A percentile compares a stretch with the other conserved stretches of the same genome.
phyloP scores from a whole-genome alignment of 2,888 invertebrate species.

The Drosophila kuntzei region DNA sequence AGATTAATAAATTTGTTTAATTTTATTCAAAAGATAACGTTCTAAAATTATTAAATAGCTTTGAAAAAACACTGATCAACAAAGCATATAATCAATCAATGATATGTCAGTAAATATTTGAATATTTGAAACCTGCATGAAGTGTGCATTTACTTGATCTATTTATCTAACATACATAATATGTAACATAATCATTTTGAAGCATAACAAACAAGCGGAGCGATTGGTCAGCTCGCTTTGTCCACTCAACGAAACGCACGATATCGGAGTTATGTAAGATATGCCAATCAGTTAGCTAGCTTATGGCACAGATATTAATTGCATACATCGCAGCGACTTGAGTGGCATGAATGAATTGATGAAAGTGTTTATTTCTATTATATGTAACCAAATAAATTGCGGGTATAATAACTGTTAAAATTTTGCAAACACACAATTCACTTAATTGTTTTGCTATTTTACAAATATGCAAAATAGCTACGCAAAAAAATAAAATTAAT shows the following conservation, averaged over 20 bases:
- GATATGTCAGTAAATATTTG: not conserved
- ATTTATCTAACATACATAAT: constrained; percentile 47
- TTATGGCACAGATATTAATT: constrained; percentile 76
- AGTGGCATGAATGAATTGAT: constrained; percentile 65
- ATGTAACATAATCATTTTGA: constrained; percentile 49
- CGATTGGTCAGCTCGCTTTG: constrained; percentile 55
- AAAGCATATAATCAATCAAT: not conserved
- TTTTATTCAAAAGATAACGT: not conserved
- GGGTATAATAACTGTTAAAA: constrained; percentile 67
- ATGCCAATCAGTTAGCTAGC: constrained; percentile 69
- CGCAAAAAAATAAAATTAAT: constrained; percentile 19
- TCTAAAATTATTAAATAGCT: not conserved
- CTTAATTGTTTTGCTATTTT: constrained; percentile 50
- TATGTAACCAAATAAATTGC: constrained; percentile 61
- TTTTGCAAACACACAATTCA: constrained; percentile 49
- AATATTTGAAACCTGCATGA: not conserved
- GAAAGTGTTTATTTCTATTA: constrained; percentile 26
- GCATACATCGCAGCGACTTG: constrained; percentile 55
- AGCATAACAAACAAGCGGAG: constrained; percentile 52
- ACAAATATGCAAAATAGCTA: constrained; percentile 36
- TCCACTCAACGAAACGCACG: constrained; percentile 64
- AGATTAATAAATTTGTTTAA: not conserved
- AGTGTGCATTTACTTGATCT: constrained; percentile 4
- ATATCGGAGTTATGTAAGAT: constrained; percentile 67
- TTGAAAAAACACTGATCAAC: not conserved